These are phyloP conservation scores for Zosterops pallidus DNA, from an alignment of 2,113 vertebrate genomes.

Conservation along the genomic window DNA sequence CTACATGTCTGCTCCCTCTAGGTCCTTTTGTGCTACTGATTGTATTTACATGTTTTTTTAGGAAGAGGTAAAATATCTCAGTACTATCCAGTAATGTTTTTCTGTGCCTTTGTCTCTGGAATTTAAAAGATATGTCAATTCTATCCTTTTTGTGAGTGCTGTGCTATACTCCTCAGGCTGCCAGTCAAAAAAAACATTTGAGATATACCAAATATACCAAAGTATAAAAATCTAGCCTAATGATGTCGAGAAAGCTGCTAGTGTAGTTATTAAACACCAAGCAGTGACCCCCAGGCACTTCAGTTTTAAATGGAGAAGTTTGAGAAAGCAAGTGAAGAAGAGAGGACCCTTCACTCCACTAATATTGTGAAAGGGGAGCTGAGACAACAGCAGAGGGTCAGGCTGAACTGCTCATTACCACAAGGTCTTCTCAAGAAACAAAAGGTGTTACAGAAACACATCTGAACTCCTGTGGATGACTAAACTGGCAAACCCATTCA, in stretches of 20 bases:
- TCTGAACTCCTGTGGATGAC: not conserved
- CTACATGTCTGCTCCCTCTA: not conserved
- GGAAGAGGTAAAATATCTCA: not conserved
- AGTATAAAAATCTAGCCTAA: not conserved
- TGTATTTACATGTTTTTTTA: not conserved
- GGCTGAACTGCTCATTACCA: not conserved
- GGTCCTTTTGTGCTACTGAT: not conserved
- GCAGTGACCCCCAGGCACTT: not conserved
- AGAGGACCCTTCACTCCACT: not conserved
- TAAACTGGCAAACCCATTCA: constrained; percentile 32
- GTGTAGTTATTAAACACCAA: not conserved
- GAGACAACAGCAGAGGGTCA: not conserved
- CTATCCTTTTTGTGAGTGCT: not conserved
- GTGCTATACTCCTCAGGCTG: not conserved
- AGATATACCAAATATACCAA: not conserved
- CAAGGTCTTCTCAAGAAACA: not conserved
- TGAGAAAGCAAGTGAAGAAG: not conserved
- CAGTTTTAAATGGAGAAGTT: not conserved
- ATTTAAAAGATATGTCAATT: not conserved
- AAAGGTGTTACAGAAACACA: constrained; percentile 20
- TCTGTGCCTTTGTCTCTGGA: not conserved
- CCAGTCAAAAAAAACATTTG: not conserved
- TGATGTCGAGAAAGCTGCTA: not conserved
- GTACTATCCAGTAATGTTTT: not conserved
- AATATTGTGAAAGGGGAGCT: not conserved